A percentile compares a stretch with the other conserved stretches of the same genome.
phyloP scores from a whole-genome alignment of 2,797 vertebrate species.

The Remorina albescens region DNA sequence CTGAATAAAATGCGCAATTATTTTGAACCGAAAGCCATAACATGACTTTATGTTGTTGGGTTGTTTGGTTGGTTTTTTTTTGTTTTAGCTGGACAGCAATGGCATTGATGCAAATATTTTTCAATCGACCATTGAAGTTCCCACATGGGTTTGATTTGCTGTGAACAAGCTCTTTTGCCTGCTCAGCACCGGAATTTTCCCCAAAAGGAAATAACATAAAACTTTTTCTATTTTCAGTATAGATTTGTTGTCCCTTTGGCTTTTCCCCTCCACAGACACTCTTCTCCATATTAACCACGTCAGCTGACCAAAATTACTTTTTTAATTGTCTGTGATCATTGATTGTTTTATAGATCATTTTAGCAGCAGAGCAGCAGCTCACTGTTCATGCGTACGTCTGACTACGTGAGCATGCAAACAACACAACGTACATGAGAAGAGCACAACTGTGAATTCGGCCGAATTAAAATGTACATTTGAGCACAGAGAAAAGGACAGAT shows the following conservation, averaged over 20 bases:
- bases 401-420: background rate
- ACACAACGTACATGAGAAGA: too few species aligned
- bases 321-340: too few species aligned
- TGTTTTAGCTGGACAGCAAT: background rate
- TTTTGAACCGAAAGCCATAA: background rate
- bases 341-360: background rate
- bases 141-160: too few species aligned
- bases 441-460: background rate
- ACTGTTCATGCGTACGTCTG: background rate
- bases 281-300: too few species aligned
- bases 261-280: background rate
- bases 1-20: slow-evolving; percentile 24
- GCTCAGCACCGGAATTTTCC: too few species aligned
- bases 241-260: background rate
- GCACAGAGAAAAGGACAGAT: background rate
- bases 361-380: too few species aligned
- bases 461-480: background rate
- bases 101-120: too few species aligned
- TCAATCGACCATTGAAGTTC: too few species aligned
- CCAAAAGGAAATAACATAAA: too few species aligned
- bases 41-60: background rate
- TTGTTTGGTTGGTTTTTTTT: too few species aligned
- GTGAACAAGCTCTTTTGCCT: too few species aligned
- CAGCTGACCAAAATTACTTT: too few species aligned
- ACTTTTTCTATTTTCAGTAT: background rate